Evolutionary conservation across 2,888 invertebrate species (phyloP).

Genomic region (Melanchra persicariae): DNA sequence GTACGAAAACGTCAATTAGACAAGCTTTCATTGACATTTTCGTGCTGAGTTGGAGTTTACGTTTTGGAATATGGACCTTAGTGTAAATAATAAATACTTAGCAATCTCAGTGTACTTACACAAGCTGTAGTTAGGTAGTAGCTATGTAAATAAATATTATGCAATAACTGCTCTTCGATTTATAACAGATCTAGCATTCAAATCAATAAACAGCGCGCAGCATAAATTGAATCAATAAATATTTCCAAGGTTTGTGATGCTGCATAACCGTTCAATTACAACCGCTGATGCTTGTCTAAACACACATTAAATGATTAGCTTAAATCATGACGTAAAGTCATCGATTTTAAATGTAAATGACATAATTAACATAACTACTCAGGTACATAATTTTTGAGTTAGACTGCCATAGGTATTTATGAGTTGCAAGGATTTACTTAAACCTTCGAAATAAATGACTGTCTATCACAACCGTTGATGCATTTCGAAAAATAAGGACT

Average conservation of each 20-base stretch:
- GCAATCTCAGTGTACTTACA: no score
- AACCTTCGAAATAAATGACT: slow-evolving; percentile 21
- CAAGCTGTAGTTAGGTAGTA: no score
- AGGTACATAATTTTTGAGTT: slow-evolving; percentile 16
- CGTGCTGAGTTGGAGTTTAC: no score
- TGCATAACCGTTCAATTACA: slow-evolving; percentile 5
- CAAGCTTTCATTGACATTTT: no score
- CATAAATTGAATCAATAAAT: slow-evolving; percentile 27
- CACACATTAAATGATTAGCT: slow-evolving; percentile 18
- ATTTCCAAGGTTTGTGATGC: slow-evolving; percentile 37
- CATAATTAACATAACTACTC: slow-evolving; percentile 18
- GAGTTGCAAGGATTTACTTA: no score
- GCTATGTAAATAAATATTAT: slow-evolving; percentile 12
- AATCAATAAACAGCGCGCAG: slow-evolving; percentile 10
- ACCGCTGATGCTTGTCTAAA: slow-evolving; percentile 12
- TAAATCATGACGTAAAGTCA: slow-evolving; percentile 8
- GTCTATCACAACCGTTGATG: not conserved
- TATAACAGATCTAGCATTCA: slow-evolving; percentile 3
- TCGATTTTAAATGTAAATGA: slow-evolving; percentile 26
- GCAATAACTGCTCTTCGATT: slow-evolving; percentile 35
- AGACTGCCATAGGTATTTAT: no score
- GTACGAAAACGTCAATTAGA: no score
- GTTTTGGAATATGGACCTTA: no score
- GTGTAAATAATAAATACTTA: no score
- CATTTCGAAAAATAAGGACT: no score